These are phyloP conservation scores for Babyrousa celebensis DNA, from an alignment of 2,797 vertebrate genomes.

Conservation along the genomic window DNA sequence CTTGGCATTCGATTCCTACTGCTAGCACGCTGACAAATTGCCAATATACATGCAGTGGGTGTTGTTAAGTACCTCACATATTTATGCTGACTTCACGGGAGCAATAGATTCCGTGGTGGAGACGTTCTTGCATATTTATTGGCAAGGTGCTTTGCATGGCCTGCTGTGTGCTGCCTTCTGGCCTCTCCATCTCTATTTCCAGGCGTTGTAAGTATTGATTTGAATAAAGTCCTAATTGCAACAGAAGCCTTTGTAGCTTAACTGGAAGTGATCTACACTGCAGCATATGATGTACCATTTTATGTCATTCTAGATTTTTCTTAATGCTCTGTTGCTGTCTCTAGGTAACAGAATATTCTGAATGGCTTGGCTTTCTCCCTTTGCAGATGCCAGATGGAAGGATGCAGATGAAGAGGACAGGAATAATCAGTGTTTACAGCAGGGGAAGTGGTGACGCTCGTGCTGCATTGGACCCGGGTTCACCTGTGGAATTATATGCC, in stretches of 20 bases:
- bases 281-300: conserved; percentile 61
- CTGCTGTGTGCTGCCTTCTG: not conserved
- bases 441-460: conserved; percentile 34
- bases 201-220: conserved; percentile 71
- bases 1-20: not conserved
- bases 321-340: conserved; percentile 67
- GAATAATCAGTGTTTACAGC: conserved; percentile 43
- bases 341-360: conserved; percentile 75
- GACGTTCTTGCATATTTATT: not conserved
- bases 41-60: not conserved
- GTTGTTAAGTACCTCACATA: not conserved
- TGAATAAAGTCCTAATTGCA: conserved; percentile 77
- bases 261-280: conserved; percentile 67
- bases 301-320: conserved; percentile 83
- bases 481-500: not conserved
- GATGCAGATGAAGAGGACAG: conserved; percentile 72
- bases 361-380: conserved; percentile 75
- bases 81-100: not conserved
- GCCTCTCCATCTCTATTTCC: conserved; percentile 27
- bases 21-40: conserved; percentile 35
- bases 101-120: not conserved
- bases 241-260: conserved; percentile 70
- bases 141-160: not conserved
- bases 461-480: not conserved
- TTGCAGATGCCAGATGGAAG: conserved; percentile 76